Evolutionary conservation across 1,140 invertebrate species (phyloP).

Genomic region (Heliothis virescens): DNA sequence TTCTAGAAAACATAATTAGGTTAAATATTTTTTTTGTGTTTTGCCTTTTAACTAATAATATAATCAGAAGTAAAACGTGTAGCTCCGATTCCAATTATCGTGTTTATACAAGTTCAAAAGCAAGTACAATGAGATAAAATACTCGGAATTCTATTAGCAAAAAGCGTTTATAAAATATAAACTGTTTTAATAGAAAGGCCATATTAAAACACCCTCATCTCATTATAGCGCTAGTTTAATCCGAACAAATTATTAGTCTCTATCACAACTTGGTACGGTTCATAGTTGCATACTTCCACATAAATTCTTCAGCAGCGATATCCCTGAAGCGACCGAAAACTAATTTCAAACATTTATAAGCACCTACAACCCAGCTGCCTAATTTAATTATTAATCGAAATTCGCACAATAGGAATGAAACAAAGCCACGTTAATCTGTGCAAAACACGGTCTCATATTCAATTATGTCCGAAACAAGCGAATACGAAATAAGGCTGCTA

Average conservation of each 20-base stretch:
- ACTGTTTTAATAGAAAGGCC: slow-evolving; percentile 25
- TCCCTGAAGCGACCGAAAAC: slow-evolving; percentile 41
- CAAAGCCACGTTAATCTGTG: slow-evolving; percentile 63
- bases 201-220: slow-evolving; percentile 10
- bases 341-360: slow-evolving; percentile 50
- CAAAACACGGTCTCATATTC: slow-evolving; percentile 63
- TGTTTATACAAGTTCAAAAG: too few relatives aligned
- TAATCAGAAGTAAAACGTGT: not conserved
- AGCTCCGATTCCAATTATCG: not conserved
- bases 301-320: slow-evolving; percentile 36
- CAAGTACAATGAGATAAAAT: not conserved
- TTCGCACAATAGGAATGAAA: slow-evolving; percentile 59
- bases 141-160: not conserved
- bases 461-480: slow-evolving; percentile 65
- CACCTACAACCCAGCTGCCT: slow-evolving; percentile 40
- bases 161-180: slow-evolving; percentile 6
- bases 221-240: not conserved
- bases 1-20: too few relatives aligned
- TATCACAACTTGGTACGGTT: not conserved
- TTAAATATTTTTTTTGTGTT: too few relatives aligned
- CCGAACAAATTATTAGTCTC: not conserved
- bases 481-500: slow-evolving; percentile 57
- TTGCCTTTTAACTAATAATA: not conserved
- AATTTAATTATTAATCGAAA: slow-evolving; percentile 51
- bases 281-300: not conserved